These are phyloP conservation scores for Drosophila quinaria DNA, from an alignment of 2,888 invertebrate species.

Conservation along the genomic window DNA sequence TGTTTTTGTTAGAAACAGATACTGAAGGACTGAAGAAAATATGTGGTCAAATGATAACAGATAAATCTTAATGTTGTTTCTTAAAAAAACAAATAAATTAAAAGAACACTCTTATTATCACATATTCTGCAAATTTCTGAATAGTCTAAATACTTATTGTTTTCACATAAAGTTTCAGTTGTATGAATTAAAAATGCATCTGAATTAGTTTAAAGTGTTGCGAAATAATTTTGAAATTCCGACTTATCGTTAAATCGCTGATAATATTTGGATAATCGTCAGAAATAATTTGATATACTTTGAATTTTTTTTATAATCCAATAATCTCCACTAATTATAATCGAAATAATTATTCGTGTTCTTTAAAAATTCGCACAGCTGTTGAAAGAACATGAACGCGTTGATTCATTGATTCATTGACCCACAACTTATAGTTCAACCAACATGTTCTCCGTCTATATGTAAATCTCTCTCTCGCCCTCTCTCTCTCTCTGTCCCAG, in stretches of 20 bases:
- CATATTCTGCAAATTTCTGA: background rate
- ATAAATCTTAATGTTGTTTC: background rate
- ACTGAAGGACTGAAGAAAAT: background rate
- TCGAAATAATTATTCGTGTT: slow-evolving; percentile 4
- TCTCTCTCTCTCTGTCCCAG: slow-evolving; percentile 60
- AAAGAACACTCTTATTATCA: background rate
- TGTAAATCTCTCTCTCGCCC: slow-evolving; percentile 69
- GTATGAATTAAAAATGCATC: no score
- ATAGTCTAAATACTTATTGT: background rate
- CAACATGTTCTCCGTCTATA: slow-evolving; percentile 50
- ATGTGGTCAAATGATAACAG: background rate
- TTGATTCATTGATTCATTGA: slow-evolving; percentile 71
- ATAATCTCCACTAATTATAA: background rate
- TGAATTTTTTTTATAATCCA: background rate
- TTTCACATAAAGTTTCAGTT: no score
- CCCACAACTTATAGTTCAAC: slow-evolving; percentile 61
- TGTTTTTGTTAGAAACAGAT: slow-evolving; percentile 12
- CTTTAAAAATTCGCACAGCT: slow-evolving; percentile 62
- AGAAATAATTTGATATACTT: background rate
- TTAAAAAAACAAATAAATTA: background rate
- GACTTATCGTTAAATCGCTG: background rate
- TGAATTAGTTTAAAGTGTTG: no score
- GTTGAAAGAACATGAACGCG: slow-evolving; percentile 48
- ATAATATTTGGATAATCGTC: background rate
- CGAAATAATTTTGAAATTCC: no score